Evolutionary conservation across 2,113 vertebrate species (phyloP).

Genomic region (Catharus bicknelli): DNA sequence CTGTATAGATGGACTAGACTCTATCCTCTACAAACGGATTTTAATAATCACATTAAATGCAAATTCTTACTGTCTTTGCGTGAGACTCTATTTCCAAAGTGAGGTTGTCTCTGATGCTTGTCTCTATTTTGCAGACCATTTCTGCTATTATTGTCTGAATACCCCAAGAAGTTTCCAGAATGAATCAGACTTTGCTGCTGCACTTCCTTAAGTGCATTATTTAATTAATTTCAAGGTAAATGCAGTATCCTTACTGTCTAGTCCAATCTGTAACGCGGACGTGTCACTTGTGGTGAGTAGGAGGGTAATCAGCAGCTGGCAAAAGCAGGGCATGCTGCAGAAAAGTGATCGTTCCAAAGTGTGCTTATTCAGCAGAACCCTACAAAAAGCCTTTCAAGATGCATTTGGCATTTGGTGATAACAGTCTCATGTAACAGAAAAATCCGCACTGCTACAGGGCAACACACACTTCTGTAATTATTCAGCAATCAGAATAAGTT

Average conservation of each 20-base stretch:
- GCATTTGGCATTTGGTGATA: slow-evolving; percentile 29
- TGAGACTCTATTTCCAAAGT: neutral
- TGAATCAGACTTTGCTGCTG: neutral
- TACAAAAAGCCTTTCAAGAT: slow-evolving; percentile 47
- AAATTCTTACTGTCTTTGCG: neutral
- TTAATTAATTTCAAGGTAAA: slow-evolving; percentile 8
- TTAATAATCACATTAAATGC: neutral
- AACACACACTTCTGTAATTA: neutral
- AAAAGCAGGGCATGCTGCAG: slow-evolving; percentile 2
- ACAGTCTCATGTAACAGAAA: slow-evolving; percentile 27
- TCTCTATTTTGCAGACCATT: neutral
- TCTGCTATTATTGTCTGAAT: neutral
- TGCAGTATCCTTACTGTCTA: neutral
- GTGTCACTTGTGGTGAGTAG: neutral
- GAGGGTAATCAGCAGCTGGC: slow-evolving; percentile 10
- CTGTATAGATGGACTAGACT: neutral
- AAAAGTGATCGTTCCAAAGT: neutral
- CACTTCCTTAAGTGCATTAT: neutral
- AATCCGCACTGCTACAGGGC: slow-evolving; percentile 39
- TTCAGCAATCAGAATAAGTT: slow-evolving; percentile 18
- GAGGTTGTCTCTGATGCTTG: neutral
- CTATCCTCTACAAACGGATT: neutral
- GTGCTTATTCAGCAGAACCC: slow-evolving; percentile 47
- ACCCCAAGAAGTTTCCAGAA: neutral
- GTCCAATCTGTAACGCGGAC: neutral